Evolutionary conservation across 92 coral and sea anemone species (phyloP).

Genomic region (Zoanthus sansibaricus): DNA sequence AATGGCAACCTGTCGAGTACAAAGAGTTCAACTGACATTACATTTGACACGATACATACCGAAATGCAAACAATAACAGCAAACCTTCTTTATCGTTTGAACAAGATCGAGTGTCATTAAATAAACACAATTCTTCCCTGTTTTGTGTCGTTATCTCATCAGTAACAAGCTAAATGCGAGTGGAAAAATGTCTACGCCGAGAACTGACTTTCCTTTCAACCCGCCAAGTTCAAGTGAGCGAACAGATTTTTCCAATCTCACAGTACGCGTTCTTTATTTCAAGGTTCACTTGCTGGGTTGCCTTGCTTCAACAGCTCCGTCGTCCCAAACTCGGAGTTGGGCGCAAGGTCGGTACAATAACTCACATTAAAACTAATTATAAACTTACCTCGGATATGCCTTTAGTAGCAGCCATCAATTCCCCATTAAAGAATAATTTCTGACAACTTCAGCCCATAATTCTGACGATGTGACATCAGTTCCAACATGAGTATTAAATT

Average conservation of each 20-base stretch:
- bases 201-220: conserved; percentile 40
- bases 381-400: conserved; percentile 48
- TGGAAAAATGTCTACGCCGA: conserved; percentile 14
- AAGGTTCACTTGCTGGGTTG: conserved; percentile 39
- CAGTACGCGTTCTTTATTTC: conserved; percentile 41
- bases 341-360: conserved; percentile 13
- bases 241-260: conserved; percentile 47
- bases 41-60: conserved; percentile 49
- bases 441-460: conserved; percentile 43
- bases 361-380: conserved; percentile 3
- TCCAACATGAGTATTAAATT: conserved; percentile 33
- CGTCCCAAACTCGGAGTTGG: conserved; percentile 43
- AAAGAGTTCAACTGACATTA: conserved; percentile 36
- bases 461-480: conserved; percentile 19
- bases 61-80: conserved; percentile 45
- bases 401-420: conserved; percentile 47
- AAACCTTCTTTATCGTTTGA: conserved; percentile 15
- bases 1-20: conserved; percentile 47
- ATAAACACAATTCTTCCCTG: conserved; percentile 17
- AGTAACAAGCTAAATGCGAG: conserved; percentile 23
- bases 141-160: conserved; percentile 41
- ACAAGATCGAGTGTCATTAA: conserved; percentile 45
- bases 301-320: conserved; percentile 42
- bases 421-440: conserved; percentile 9
- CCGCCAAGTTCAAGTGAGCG: conserved; percentile 48